These are phyloP conservation scores for Planiliza haematocheilus DNA, from an alignment of 2,113 vertebrate species.

Conservation along the genomic window DNA sequence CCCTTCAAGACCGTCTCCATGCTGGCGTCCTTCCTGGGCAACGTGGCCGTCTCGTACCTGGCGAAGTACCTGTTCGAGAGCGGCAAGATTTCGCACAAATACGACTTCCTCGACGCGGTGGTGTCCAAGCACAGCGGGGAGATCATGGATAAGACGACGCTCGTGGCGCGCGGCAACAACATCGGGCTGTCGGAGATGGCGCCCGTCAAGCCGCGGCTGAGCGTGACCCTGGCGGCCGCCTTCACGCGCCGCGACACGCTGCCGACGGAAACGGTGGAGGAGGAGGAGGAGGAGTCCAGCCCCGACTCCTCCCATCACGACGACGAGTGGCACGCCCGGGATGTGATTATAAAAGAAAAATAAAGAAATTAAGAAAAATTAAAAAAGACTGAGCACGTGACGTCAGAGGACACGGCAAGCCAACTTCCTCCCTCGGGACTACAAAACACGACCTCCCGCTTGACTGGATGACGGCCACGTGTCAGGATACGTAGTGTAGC, in stretches of 20 bases:
- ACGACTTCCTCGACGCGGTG: slow-evolving; percentile 95
- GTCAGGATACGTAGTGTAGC: slow-evolving; percentile 59
- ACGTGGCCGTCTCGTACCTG: slow-evolving; percentile 90
- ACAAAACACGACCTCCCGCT: slow-evolving; percentile 24
- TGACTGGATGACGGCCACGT: slow-evolving; percentile 50
- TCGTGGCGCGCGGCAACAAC: slow-evolving; percentile 94
- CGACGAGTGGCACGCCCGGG: slow-evolving; percentile 75
- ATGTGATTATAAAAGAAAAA: slow-evolving; percentile 22
- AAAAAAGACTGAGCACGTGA: slow-evolving; percentile 11
- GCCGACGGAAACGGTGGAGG: slow-evolving; percentile 74
- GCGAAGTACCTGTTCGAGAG: slow-evolving; percentile 98
- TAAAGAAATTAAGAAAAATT: slow-evolving; percentile 11
- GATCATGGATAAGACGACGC: slow-evolving; percentile 97
- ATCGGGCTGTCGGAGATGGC: slow-evolving; percentile 94
- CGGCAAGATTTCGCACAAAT: slow-evolving; percentile 92
- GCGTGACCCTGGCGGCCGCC: slow-evolving; percentile 89
- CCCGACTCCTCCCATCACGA: slow-evolving; percentile 91
- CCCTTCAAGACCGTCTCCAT: slow-evolving; percentile 96
- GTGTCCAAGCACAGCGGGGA: slow-evolving; percentile 94
- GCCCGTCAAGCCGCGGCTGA: slow-evolving; percentile 91
- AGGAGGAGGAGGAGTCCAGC: slow-evolving; percentile 89
- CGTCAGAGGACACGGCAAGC: slow-evolving; percentile 22
- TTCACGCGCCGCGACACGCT: slow-evolving; percentile 95
- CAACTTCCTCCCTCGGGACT: slow-evolving; percentile 29
- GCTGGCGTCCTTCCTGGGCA: slow-evolving; percentile 92